These are phyloP conservation scores for Zoanthus gigantus DNA, from an alignment of 92 coral and sea anemone genomes.

Conservation along the genomic window DNA sequence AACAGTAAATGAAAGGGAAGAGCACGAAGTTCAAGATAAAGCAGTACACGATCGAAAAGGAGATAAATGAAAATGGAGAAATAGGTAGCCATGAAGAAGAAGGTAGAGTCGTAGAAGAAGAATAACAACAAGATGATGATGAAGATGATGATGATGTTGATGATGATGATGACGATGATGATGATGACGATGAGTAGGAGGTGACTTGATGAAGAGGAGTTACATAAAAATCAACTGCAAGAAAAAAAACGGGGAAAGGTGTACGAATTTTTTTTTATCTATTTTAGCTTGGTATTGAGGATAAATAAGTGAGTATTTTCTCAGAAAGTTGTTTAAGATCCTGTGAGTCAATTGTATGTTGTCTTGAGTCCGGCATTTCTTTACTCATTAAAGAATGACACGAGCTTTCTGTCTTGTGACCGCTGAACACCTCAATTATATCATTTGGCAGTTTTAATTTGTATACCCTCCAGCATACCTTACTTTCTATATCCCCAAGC, in stretches of 20 bases:
- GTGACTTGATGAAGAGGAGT: not conserved
- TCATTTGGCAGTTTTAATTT: no score
- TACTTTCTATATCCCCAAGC: conserved; percentile 8
- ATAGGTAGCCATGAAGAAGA: not conserved
- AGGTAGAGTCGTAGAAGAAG: not conserved
- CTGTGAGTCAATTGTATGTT: no score
- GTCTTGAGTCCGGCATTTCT: no score
- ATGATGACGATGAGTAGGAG: not conserved
- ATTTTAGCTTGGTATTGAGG: no score
- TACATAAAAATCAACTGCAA: no score
- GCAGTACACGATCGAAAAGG: not conserved
- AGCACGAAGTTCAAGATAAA: not conserved
- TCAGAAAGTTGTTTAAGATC: no score
- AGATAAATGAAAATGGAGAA: not conserved
- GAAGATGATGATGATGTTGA: not conserved
- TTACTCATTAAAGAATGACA: no score
- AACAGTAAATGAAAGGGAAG: not conserved
- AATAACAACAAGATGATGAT: not conserved
- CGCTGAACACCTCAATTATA: no score
- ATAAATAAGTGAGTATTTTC: no score
- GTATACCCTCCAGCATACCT: not conserved
- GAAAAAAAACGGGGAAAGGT: no score
- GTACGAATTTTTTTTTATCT: no score
- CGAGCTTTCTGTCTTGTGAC: no score
- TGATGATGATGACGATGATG: not conserved